Base-by-base conservation (phyloP, 2,113 vertebrate genomes). In the Xyliphius kryptos region DNA sequence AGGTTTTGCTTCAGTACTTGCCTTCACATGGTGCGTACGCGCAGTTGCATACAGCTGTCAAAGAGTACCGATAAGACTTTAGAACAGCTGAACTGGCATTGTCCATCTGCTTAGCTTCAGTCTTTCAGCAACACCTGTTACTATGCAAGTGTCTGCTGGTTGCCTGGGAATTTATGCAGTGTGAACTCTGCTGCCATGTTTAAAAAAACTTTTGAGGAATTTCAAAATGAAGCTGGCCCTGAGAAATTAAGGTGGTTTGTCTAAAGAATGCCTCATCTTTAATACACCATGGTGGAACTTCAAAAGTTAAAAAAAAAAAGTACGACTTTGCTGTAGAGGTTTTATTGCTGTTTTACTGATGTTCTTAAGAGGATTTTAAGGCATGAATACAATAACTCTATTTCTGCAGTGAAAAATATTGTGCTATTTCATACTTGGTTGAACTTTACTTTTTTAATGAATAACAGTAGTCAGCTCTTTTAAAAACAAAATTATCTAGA, bases 51-150 rank as follows among this genome's bases (percentile, higher is more conserved):
- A 10, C 15, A 15, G 38, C 38, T 22, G 51, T 67, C 22, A 52
- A 19, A 59, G 14, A 20, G 15, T 37, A 44, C 21, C 9, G 26
- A 32, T 32, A 32, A 52, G 15, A 44, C 21, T 17, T 11, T 15
- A n/a, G 17, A 21, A 58, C 19, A 43, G 56, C 15, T 53, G 22
- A 21, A 57, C 16, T 43, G 37, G 19, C 17, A 49, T 46, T 49
- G 61, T 16, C 55, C 26, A 59, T 15, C 40, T 47, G 37, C 15
- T 5, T 21, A 22, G 26, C 13, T 48, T 36, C 15, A 37, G 15
- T 22, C 47, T 50, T 54, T 50, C 46, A 47, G 22, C 43, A 36
- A 53, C 53, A 65, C 50, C 61, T 58, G 49, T 68, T 68, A 9
- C 6, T 20, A 16, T 62, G 20, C 13, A 53, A 9, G 32, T n/a